phyloP scores from a whole-genome alignment of 2,113 vertebrate genomes.

The Leucosticte australis region DNA sequence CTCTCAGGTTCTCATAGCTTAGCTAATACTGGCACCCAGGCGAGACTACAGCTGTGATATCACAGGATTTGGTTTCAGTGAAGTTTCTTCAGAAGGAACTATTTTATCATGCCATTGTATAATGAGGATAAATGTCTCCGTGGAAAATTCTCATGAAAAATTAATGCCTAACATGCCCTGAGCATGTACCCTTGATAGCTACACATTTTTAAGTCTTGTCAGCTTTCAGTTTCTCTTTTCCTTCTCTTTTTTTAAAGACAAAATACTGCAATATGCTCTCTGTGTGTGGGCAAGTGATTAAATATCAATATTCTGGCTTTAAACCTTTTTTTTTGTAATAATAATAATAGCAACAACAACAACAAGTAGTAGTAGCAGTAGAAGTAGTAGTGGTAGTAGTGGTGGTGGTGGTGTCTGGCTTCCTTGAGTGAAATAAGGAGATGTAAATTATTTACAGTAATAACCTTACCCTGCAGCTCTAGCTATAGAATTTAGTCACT shows the following conservation, averaged over 20 bases:
- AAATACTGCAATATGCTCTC: not conserved
- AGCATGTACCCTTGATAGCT: not conserved
- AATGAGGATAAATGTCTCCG: conserved; percentile 7
- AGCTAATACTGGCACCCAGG: conserved; percentile 25
- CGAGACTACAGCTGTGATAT: conserved; percentile 31
- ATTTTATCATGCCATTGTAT: conserved; percentile 8
- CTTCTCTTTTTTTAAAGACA: not conserved
- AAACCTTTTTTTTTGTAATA: not conserved
- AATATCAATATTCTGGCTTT: not conserved
- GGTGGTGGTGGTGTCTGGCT: not conserved
- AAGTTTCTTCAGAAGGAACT: conserved; percentile 31
- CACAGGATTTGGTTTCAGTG: conserved; percentile 37
- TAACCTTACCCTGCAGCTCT: not conserved
- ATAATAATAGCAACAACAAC: not conserved
- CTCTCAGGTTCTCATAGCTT: not conserved
- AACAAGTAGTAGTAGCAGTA: not conserved
- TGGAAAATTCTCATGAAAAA: conserved; percentile 34
- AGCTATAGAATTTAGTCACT: not conserved
- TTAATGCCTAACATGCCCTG: not conserved
- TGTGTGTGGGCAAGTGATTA: not conserved
- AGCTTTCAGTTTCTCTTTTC: not conserved
- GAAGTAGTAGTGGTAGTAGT: too few species aligned
- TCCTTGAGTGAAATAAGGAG: not conserved
- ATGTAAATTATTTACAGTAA: not conserved
- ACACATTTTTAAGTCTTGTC: not conserved